Conservation (phyloP, 2,888 invertebrate genomes). For the Drosophila kambysellisi region DNA sequence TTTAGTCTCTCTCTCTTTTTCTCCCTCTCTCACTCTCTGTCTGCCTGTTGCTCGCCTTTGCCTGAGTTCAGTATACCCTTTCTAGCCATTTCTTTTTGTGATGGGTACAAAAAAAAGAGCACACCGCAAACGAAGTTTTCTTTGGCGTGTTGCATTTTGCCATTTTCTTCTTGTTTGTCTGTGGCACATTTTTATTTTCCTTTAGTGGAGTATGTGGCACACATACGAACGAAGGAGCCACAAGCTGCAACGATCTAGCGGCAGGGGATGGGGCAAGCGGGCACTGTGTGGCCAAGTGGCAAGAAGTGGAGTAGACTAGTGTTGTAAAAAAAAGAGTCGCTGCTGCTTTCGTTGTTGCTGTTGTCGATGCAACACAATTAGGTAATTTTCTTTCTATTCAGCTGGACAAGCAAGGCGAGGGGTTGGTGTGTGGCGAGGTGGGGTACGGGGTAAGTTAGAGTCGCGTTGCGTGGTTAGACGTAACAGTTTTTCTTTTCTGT, state of each 20-base stretch:
- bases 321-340: constrained; percentile 64
- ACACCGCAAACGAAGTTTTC: constrained; percentile 19
- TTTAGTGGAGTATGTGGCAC: constrained; percentile 67
- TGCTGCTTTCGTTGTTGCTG: constrained; percentile 10
- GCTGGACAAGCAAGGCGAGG: constrained; percentile 27
- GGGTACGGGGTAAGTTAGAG: neutral
- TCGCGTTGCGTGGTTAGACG: constrained; percentile 68
- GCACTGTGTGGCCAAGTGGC: constrained; percentile 18
- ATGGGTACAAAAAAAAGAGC: constrained; percentile 11
- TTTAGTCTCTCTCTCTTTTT: neutral
- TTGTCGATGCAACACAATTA: constrained; percentile 78
- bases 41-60: no score
- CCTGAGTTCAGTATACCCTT: neutral
- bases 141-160: constrained; percentile 52
- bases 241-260: constrained; percentile 18
- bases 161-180: constrained; percentile 44
- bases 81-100: neutral
- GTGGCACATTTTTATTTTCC: constrained; percentile 72
- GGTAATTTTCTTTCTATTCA: constrained; percentile 79
- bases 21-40: neutral
- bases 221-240: constrained; percentile 52
- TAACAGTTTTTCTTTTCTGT: constrained; percentile 46
- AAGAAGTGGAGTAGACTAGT: constrained; percentile 69
- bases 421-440: constrained; percentile 3
- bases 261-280: neutral